A percentile compares a stretch with the other conserved stretches of the same genome.
Evolutionary conservation across 2,888 invertebrate species (phyloP).

Genomic region (Apotomis betuletana): DNA sequence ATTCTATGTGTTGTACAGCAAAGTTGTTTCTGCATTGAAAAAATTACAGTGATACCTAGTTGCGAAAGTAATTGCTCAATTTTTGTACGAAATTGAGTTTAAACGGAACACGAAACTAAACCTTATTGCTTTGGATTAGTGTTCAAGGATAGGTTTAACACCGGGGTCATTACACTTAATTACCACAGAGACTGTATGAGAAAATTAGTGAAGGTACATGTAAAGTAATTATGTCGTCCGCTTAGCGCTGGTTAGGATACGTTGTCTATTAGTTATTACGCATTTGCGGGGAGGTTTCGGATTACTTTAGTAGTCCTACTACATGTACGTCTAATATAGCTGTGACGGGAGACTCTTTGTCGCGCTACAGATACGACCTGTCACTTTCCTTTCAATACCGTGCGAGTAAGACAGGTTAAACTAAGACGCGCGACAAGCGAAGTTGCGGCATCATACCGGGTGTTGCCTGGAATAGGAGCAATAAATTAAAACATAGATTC

Average conservation of each 20-base stretch:
- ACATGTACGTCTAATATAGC: too few species aligned
- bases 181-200: slow-evolving; percentile 4
- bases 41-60: not conserved
- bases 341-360: too few species aligned
- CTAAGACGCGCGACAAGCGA: too few species aligned
- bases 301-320: not conserved
- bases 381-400: too few species aligned
- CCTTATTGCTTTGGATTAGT: slow-evolving; percentile 10
- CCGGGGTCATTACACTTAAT: slow-evolving; percentile 9
- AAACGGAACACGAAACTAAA: not conserved
- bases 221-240: slow-evolving; percentile 12
- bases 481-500: too few species aligned
- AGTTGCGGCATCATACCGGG: too few species aligned
- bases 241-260: not conserved
- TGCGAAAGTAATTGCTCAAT: not conserved
- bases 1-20: not conserved
- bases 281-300: not conserved
- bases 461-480: too few species aligned
- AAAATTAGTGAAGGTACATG: slow-evolving; percentile 2
- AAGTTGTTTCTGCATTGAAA: not conserved
- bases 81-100: not conserved
- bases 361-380: too few species aligned
- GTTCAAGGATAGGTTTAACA: not conserved
- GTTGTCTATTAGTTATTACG: not conserved
- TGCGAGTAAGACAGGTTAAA: too few species aligned